Percentiles rank a stretch among this genome's conserved stretches.
phyloP scores from a whole-genome alignment of 2,888 invertebrate species.

The Spilarctia lutea region DNA sequence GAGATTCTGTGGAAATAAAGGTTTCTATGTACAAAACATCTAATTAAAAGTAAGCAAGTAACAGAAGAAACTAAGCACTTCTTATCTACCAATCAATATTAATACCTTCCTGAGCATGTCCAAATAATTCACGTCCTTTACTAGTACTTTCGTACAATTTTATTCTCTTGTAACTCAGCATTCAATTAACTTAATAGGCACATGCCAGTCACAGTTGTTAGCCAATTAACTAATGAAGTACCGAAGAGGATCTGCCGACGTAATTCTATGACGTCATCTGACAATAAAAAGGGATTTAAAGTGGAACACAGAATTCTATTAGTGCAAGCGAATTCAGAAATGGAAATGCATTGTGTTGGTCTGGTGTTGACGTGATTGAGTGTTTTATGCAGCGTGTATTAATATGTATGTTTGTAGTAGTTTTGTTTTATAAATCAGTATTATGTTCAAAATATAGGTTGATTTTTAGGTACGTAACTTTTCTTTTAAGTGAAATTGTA shows the following conservation, averaged over 20 bases:
- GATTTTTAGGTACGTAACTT: background rate
- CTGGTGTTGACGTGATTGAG: conserved; percentile 26
- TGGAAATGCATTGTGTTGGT: conserved; percentile 21
- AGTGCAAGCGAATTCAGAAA: conserved; percentile 30
- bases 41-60: background rate
- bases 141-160: conserved; percentile 41
- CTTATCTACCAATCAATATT: background rate
- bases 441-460: background rate
- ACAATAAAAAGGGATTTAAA: conserved; percentile 46
- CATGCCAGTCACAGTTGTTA: conserved; percentile 55
- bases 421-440: background rate
- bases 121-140: conserved; percentile 27
- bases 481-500: background rate
- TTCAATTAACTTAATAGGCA: conserved; percentile 62
- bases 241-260: conserved; percentile 41
- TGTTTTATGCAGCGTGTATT: conserved; percentile 7
- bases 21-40: background rate
- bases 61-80: background rate
- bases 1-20: background rate
- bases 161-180: conserved; percentile 50
- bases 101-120: background rate
- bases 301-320: conserved; percentile 44
- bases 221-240: conserved; percentile 68
- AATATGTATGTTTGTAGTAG: conserved; percentile 1
- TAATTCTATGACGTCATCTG: conserved; percentile 45